A percentile compares a stretch with the other conserved stretches of the same genome.
phyloP scores from a whole-genome alignment of 2,113 vertebrate species.

The Rhinolophus ferrumequinum region DNA sequence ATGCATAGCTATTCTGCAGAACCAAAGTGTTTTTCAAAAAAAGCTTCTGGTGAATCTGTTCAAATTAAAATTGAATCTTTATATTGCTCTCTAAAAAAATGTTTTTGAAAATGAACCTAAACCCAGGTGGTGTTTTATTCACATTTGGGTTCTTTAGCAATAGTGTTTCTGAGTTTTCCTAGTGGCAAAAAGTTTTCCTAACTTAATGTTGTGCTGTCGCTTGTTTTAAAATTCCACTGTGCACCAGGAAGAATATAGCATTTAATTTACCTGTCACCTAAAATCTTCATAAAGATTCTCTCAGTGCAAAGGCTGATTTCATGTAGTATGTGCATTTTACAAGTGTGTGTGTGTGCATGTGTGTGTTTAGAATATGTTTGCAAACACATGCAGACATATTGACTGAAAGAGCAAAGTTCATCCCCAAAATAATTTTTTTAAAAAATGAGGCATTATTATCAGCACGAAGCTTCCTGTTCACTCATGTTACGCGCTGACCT shows the following conservation, averaged over 20 bases:
- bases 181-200: not conserved
- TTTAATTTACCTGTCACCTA: not conserved
- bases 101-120: not conserved
- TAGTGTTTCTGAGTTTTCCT: not conserved
- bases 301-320: not conserved
- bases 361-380: not conserved
- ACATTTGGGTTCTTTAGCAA: not conserved
- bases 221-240: not conserved
- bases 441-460: conserved; percentile 6
- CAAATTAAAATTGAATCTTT: not conserved
- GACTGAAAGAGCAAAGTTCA: conserved; percentile 57
- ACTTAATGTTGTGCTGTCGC: not conserved
- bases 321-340: not conserved
- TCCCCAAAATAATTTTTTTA: not conserved
- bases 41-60: not conserved
- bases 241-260: not conserved
- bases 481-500: not conserved
- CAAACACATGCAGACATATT: conserved; percentile 36
- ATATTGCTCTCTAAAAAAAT: not conserved
- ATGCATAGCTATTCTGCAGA: not conserved
- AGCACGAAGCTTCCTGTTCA: conserved; percentile 45
- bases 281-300: not conserved
- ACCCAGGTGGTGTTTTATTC: not conserved
- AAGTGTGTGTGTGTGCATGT: not conserved
- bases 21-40: not conserved